Percentiles rank a stretch among this genome's conserved stretches.
phyloP scores from a whole-genome alignment of 2,113 vertebrate genomes.

The Gymnobelideus leadbeateri region DNA sequence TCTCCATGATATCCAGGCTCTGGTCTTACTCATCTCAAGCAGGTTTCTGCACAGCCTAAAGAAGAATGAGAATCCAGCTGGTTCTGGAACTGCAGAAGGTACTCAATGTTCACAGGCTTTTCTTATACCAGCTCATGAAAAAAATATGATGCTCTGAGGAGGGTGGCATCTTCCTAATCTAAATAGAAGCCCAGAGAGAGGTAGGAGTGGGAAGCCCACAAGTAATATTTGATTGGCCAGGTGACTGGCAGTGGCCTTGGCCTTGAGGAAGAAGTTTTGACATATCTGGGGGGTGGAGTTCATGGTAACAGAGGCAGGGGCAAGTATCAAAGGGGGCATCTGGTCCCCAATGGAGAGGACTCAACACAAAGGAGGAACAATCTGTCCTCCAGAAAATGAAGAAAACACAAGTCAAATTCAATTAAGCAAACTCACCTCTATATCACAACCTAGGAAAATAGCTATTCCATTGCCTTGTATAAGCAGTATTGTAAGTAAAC shows the following conservation, averaged over 20 bases:
- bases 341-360: not conserved
- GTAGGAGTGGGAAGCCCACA: constrained; percentile 79
- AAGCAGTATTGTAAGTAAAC: not conserved
- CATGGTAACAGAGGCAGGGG: not conserved
- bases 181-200: constrained; percentile 86
- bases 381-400: not conserved
- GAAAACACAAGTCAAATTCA: not conserved
- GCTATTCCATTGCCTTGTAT: not conserved
- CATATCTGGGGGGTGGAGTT: not conserved
- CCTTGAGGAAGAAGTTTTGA: constrained; percentile 34
- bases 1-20: constrained; percentile 77
- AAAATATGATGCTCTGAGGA: constrained; percentile 88
- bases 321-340: not conserved
- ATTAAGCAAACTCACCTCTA: not conserved
- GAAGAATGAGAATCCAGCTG: constrained; percentile 89
- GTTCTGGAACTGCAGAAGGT: constrained; percentile 89
- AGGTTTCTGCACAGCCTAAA: constrained; percentile 85
- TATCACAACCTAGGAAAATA: not conserved
- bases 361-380: not conserved
- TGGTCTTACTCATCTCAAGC: constrained; percentile 80
- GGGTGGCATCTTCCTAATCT: constrained; percentile 89
- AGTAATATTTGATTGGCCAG: constrained; percentile 71
- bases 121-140: constrained; percentile 89
- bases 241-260: constrained; percentile 78
- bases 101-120: constrained; percentile 83